Evolutionary conservation across 2,888 invertebrate species (phyloP).

Genomic region (Lissonota sp.): DNA sequence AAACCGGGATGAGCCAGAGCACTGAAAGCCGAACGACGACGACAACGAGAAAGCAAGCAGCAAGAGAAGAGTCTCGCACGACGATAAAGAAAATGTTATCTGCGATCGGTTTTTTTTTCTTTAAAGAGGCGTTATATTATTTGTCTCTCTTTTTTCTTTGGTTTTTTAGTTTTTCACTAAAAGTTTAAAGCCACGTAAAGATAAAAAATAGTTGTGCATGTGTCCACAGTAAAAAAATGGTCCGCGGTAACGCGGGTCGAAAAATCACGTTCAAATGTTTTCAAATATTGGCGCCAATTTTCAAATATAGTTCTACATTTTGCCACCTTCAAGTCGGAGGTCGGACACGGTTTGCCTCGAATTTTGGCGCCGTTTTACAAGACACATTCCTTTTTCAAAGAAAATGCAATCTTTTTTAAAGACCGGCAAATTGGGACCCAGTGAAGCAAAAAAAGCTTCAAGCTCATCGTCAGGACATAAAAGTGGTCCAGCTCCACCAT

Average conservation of each 20-base stretch:
- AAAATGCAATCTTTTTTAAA: constrained; percentile 45
- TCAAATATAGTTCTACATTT: too few relatives aligned
- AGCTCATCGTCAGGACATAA: constrained; percentile 77
- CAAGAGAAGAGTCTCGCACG: neutral
- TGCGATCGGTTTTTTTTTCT: neutral
- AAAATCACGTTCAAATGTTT: too few relatives aligned
- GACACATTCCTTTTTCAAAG: neutral
- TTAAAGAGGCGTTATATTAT: neutral
- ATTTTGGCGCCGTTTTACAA: too few relatives aligned
- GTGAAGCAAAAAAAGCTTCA: constrained; percentile 63
- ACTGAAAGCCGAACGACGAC: neutral
- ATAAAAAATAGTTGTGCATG: too few relatives aligned
- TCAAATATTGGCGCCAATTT: too few relatives aligned
- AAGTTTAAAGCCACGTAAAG: too few relatives aligned
- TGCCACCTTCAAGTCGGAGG: too few relatives aligned
- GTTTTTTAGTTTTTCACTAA: neutral
- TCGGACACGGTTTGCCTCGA: too few relatives aligned
- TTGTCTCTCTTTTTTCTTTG: neutral
- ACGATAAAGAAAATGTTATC: neutral
- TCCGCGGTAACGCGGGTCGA: too few relatives aligned
- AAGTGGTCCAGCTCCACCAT: constrained; percentile 86
- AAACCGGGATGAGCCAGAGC: neutral
- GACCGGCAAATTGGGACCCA: constrained; percentile 32
- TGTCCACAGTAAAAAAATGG: too few relatives aligned
- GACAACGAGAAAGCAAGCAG: neutral